Base-by-base conservation (phyloP, 2,888 invertebrate species). In the Plusia festucae region DNA sequence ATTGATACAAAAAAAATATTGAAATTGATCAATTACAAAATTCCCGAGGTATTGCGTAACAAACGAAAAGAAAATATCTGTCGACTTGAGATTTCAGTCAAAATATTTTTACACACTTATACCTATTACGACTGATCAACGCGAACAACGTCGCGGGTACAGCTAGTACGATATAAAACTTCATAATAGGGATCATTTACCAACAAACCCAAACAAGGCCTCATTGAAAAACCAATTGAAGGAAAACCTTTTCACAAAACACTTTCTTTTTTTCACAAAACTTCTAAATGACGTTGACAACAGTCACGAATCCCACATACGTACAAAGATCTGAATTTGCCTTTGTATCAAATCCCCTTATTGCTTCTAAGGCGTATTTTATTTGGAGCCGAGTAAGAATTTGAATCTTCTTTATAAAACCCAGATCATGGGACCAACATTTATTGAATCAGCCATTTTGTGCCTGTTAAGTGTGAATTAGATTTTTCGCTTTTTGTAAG, bases 281-380 rank as follows among this genome's bases (percentile, higher is more conserved):
- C 13, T 56, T 51, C 68, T 30, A 63, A 78, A 78, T 60, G 66
- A 55, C 68, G 58, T 52, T 55, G 76, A 78, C 72, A 72, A 75
- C 70, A 70, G 65, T 58, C 62, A 30, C 66, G 78, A 79, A 78
- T 75, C 79, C 79, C 55, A 52, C 62, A 62, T 65, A 81, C 58
- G 76, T 58, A 72, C 65, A 75, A 66, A 53, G 76, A 81, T 78
- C 79, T 69, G 81, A 79, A 81, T 79, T 79, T 79, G 69, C 76
- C 73, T 79, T 72, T 73, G 57, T 76, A 76, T 54, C 40, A 73
- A 79, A 81, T 79, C 79, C 73, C 61, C 82, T 81, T 81, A 79
- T 81, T 76, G 79, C 65, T 79, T 81, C 70, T 70, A 81, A 81
- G 81, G 73, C 79, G 73, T 75, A 78, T 79, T 75, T 75, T 69